Evolutionary conservation across 2,888 invertebrate species (phyloP).

Genomic region (Eumerus sabulonum): DNA sequence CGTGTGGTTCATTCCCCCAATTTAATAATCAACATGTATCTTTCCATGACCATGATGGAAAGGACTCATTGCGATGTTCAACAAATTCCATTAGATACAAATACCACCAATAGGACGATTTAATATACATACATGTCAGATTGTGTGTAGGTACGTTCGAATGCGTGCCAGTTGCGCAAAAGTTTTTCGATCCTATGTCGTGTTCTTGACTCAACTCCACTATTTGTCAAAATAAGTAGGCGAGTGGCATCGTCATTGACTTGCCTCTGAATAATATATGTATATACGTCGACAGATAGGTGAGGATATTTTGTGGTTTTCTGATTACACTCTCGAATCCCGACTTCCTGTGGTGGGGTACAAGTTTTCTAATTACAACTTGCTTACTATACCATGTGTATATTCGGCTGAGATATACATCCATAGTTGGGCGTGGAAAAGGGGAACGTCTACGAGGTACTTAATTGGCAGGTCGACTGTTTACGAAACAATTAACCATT

Average conservation of each 20-base stretch:
- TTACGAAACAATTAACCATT: conserved; percentile 59
- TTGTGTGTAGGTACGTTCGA: neutral
- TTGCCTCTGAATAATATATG: conserved; percentile 59
- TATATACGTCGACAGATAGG: conserved; percentile 50
- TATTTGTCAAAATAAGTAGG: conserved; percentile 40
- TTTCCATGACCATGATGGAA: conserved; percentile 45
- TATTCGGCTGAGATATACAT: neutral
- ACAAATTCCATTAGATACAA: conserved; percentile 67
- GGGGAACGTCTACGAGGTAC: conserved; percentile 16
- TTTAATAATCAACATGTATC: conserved; percentile 65
- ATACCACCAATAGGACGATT: conserved; percentile 60
- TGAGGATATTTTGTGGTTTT: conserved; percentile 58
- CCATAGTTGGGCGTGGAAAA: neutral
- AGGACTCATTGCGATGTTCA: conserved; percentile 62
- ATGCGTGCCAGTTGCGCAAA: neutral
- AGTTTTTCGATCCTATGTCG: conserved; percentile 13
- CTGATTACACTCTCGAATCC: conserved; percentile 39
- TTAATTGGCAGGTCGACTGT: conserved; percentile 57
- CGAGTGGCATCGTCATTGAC: conserved; percentile 62
- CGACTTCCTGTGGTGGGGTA: neutral
- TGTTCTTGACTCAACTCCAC: neutral
- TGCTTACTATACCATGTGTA: neutral
- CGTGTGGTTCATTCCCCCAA: conserved; percentile 59
- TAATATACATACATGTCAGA: conserved; percentile 33
- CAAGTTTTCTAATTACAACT: conserved; percentile 54